Conservation (phyloP, 2,888 invertebrate genomes). For the Hypolimnas misippus region DNA sequence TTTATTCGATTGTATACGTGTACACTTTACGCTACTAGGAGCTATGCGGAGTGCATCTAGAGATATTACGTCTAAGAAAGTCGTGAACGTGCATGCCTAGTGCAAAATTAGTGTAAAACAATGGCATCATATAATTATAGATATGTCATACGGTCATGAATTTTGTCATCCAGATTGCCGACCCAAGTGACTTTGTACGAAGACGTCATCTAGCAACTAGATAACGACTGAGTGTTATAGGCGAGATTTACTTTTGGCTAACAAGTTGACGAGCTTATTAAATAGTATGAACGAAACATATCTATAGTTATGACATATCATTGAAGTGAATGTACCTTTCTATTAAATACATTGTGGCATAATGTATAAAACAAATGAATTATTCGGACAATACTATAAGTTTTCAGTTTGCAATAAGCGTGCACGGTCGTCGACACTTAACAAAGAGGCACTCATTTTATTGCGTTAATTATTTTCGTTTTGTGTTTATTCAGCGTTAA, state of each 20-base stretch:
- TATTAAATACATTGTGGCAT: neutral
- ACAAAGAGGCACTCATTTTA: slow-evolving; percentile 21
- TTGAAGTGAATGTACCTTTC: no score
- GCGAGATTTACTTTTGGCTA: no score
- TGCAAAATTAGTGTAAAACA: neutral
- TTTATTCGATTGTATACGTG: slow-evolving; percentile 26
- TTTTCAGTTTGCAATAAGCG: neutral
- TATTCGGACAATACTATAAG: neutral
- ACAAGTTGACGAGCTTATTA: no score
- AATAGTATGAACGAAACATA: no score
- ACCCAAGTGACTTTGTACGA: no score
- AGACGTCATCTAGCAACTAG: no score
- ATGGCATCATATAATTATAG: no score
- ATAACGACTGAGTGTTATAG: no score
- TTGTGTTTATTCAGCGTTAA: slow-evolving; percentile 25
- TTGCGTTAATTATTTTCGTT: slow-evolving; percentile 12
- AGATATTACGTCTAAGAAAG: slow-evolving; percentile 13
- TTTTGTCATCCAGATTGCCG: no score
- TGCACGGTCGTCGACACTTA: slow-evolving; percentile 16
- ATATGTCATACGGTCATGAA: no score
- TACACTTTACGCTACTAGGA: slow-evolving; percentile 37
- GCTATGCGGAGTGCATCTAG: slow-evolving; percentile 28
- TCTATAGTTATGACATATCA: no score
- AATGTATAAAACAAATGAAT: neutral
- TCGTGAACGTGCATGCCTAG: slow-evolving; percentile 21